These are phyloP conservation scores for Platerodrilus igneus DNA, from an alignment of 2,888 invertebrate species.

Conservation along the genomic window DNA sequence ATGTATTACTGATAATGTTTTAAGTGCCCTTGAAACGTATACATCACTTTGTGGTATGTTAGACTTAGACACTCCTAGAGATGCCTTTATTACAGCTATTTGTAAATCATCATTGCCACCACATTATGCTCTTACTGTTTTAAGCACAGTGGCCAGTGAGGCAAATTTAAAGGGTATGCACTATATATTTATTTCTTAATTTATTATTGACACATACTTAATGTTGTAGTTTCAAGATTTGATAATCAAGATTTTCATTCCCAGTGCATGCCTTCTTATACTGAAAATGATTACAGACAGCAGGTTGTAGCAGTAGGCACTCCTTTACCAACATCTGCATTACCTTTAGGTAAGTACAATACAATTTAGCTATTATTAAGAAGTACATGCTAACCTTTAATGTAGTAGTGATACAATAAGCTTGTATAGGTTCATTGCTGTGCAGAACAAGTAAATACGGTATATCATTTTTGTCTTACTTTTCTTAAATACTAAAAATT, in stretches of 20 bases:
- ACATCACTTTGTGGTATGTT: constrained; percentile 86
- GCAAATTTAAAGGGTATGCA: constrained; percentile 38
- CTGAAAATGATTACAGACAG: constrained; percentile 77
- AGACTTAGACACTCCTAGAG: constrained; percentile 71
- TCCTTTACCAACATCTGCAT: constrained; percentile 79
- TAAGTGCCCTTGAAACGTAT: constrained; percentile 87
- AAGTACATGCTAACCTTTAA: too few species aligned
- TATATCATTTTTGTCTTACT: too few species aligned
- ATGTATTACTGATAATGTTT: constrained; percentile 81
- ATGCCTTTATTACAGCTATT: constrained; percentile 91
- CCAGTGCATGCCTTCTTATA: constrained; percentile 50
- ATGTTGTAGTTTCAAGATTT: constrained; percentile 47
- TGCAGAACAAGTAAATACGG: too few species aligned
- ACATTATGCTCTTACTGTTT: constrained; percentile 86
- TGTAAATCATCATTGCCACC: constrained; percentile 96
- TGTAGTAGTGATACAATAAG: too few species aligned
- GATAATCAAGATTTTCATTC: constrained; percentile 53
- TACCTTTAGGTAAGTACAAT: constrained; percentile 58
- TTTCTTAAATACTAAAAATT: too few species aligned
- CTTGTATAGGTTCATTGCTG: too few species aligned
- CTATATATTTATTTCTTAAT: constrained; percentile 2
- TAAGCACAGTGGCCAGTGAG: constrained; percentile 61
- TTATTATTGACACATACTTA: constrained; percentile 9
- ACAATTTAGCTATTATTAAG: neutral
- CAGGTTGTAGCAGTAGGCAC: constrained; percentile 98